Percentiles rank a stretch among this genome's conserved stretches.
Conservation (phyloP, 1,140 invertebrate genomes). For the Pseudomyrmex flavicornis region DNA sequence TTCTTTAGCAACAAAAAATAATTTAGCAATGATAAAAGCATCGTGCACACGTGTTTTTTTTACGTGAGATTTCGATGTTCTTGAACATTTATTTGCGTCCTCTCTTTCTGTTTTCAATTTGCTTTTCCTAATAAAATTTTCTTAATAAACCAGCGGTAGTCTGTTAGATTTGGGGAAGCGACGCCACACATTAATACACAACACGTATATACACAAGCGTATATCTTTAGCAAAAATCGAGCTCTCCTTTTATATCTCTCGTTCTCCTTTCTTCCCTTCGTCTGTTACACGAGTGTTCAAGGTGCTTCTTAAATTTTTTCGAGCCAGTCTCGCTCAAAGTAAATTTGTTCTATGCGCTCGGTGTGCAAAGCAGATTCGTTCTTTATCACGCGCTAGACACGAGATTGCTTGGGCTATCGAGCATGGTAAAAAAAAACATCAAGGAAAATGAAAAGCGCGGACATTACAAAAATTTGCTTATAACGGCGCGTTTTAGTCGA, state of each 20-base stretch:
- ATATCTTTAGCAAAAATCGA: slow-evolving; percentile 58
- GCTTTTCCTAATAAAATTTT: slow-evolving; percentile 48
- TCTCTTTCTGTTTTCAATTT: neutral
- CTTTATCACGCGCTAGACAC: slow-evolving; percentile 56
- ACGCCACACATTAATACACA: slow-evolving; percentile 38
- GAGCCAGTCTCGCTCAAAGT: slow-evolving; percentile 49
- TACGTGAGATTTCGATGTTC: neutral
- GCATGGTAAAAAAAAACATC: slow-evolving; percentile 32
- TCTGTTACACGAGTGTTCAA: slow-evolving; percentile 37
- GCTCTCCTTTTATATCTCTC: neutral
- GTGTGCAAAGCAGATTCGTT: slow-evolving; percentile 58
- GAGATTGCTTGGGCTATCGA: slow-evolving; percentile 53
- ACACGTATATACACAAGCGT: slow-evolving; percentile 35
- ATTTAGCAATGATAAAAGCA: no score
- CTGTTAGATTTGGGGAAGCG: slow-evolving; percentile 39
- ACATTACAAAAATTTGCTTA: slow-evolving; percentile 58
- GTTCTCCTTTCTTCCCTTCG: neutral
- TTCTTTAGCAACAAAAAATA: neutral
- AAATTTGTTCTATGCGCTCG: slow-evolving; percentile 53
- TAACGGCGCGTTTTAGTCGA: slow-evolving; percentile 47
- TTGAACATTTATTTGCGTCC: neutral
- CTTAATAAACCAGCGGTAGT: slow-evolving; percentile 43
- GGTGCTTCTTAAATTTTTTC: slow-evolving; percentile 60
- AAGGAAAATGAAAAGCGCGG: slow-evolving; percentile 53
- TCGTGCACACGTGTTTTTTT: neutral